Evolutionary conservation across 2,113 vertebrate genomes (phyloP), one percentile per base, ranked within the genome.

Genomic region (Quiscalus mexicanus): DNA sequence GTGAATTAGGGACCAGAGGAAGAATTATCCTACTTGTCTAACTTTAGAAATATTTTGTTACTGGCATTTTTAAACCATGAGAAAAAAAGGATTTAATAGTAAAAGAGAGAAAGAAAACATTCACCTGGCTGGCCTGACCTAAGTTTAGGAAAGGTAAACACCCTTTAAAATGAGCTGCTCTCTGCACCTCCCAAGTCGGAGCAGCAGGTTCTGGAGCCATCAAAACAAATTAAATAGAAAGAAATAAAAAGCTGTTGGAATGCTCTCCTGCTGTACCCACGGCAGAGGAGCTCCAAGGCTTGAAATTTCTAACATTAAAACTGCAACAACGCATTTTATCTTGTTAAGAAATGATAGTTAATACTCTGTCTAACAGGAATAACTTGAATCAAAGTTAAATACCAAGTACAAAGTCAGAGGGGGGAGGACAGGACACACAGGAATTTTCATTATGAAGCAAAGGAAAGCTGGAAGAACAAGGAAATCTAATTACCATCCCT

Each of bases 351-450:
- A 91, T 5, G 16, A 85, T 87, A 87, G 87, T 79, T 95, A 94
- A 94, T 84, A 87, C 59, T 87, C 69, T 60, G 95, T 44, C 90
- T 77, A 96, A 97, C 96, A 96, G 92, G 96, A 97, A 96, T 93
- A 95, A 97, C 95, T 94, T 78, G 96, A 96, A 83, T 90, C 88
- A 39, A 94, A 95, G 92, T 75, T 92, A 95, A 97, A 93, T 86
- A 93, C 70, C 71, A 45, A 93, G 95, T 94, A 95, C 95, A 96
- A 95, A 96, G 83, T 93, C 33, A 4, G 85, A 85, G 85, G 79
- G 68, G 79, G 94, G 71, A 90, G 55, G 86, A 94, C 95, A 93
- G 95, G 95, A 97, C 88, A 80, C 80, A 71, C 87, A 87, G 94
- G 96, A 96, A 96, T 96, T 89, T 67, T 91, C 73, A 86, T 90